Evolutionary conservation across 2,113 vertebrate genomes (phyloP), one percentile per base, ranked within the genome.

Genomic region (Phyllostomus hastatus): DNA sequence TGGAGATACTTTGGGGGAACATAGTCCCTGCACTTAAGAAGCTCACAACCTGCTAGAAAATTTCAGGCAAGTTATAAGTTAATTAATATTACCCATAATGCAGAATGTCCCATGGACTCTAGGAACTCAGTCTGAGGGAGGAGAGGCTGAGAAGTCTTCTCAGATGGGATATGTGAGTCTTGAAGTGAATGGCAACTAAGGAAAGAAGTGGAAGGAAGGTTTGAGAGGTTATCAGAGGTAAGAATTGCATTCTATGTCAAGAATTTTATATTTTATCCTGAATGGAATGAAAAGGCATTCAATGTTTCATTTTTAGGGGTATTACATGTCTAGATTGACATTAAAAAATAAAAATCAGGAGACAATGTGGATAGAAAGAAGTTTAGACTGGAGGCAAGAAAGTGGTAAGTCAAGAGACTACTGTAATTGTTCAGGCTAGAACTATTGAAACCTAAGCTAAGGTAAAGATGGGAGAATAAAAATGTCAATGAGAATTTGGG

Each of bases 321-420:
- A 93, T 48, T 82, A 75, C 10, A 72, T 33, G 33, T 54, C 43
- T 61, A 90, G 14, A 66, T 7, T 94, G 41, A 15, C 24, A 35
- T 61, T 79, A 46, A 94, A 89, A 96, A 95, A 82, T 28, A 31
- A 95, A 66, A 79, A 73, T 33, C 24, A 48, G 28, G 4, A 81
- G 48, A 78, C 11, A 85, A 38, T 41, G 1, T 85, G 33, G 59
- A 35, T 50, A 31, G 35, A 87, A 75, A 73, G 48, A 90, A 1
- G 26, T 75, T 75, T 92, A 84, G 41, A 64, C 2, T 67, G 6
- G 61, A 46, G 52, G 20, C 31, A 78, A 69, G 33, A 31, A 70
- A 2, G 46, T 54, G 2, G 59, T 64, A 93, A 72, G 67, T 79
- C 54, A 83, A 83, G 33, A 88, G 38, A 88, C 46, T 57, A 84